Evolutionary conservation across 1,140 invertebrate genomes (phyloP).

Genomic region (Xylocopa sonorina): DNA sequence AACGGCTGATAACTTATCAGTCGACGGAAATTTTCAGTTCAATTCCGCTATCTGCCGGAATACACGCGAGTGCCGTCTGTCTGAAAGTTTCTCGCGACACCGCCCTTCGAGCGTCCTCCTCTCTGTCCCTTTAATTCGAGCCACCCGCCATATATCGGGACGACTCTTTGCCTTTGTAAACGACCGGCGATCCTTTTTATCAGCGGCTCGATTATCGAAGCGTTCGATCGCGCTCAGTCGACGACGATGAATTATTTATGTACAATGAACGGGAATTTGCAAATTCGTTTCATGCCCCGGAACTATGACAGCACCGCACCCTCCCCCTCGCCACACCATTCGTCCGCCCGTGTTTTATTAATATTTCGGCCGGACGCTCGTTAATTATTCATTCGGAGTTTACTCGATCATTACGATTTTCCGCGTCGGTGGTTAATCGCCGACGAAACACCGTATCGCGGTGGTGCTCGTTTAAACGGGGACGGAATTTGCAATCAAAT

Average conservation of each 20-base stretch:
- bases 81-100: not conserved
- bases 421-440: not conserved
- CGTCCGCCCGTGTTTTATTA: not conserved
- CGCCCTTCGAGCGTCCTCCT: no score
- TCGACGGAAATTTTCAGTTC: constrained; percentile 29
- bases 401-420: not conserved
- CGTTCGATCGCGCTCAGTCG: no score
- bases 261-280: not conserved
- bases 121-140: no score
- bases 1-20: constrained; percentile 45
- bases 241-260: no score
- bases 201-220: no score
- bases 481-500: not conserved
- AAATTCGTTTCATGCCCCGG: no score
- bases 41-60: not conserved
- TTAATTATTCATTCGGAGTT: not conserved
- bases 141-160: no score
- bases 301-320: no score
- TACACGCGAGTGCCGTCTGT: not conserved
- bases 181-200: no score
- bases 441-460: not conserved
- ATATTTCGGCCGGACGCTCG: not conserved
- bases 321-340: no score
- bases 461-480: not conserved
- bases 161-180: no score